Evolutionary conservation across 2,888 invertebrate species (phyloP).

Genomic region (Hirudinaria manillensis): DNA sequence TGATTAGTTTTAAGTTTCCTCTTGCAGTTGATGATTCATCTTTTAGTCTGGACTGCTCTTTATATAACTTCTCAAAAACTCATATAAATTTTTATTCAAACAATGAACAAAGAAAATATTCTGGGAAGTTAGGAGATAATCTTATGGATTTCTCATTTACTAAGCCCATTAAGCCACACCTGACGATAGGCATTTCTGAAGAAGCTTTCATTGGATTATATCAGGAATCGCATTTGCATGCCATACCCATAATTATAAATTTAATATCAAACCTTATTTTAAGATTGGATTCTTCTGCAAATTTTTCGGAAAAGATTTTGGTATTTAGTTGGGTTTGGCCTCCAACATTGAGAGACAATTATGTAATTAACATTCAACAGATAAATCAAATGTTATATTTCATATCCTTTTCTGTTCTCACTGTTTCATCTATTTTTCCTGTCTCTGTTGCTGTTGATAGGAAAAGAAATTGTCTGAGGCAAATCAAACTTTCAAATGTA

Average conservation of each 20-base stretch:
- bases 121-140: background rate
- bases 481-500: background rate
- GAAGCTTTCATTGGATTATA: background rate
- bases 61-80: background rate
- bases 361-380: background rate
- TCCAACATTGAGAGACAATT: background rate
- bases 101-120: background rate
- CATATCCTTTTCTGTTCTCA: background rate
- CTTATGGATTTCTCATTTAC: slow-evolving; percentile 2
- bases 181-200: background rate
- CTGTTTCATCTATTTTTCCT: slow-evolving; percentile 7
- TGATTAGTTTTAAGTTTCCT: slow-evolving; percentile 3
- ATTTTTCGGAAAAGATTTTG: background rate
- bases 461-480: background rate
- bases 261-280: background rate
- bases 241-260: background rate
- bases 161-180: background rate
- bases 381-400: slow-evolving; percentile 14
- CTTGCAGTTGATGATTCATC: background rate
- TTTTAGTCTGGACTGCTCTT: background rate
- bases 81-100: background rate
- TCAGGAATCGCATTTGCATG: background rate
- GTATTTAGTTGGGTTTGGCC: background rate
- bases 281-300: background rate
- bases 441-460: background rate